phyloP scores from a whole-genome alignment of 2,113 vertebrate genomes.

The Tympanuchus pallidicinctus region DNA sequence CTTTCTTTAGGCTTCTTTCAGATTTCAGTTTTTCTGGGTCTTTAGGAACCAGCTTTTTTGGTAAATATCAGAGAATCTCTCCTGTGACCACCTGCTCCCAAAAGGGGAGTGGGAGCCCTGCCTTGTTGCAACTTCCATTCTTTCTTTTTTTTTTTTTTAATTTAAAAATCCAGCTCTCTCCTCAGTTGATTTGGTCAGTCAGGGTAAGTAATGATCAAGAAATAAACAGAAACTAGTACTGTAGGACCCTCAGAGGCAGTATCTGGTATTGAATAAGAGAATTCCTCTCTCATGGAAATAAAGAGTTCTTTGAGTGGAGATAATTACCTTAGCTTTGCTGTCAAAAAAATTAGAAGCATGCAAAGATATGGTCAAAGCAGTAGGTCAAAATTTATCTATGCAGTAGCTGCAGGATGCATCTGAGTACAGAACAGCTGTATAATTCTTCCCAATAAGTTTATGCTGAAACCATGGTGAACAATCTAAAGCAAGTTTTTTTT shows the following conservation, averaged over 20 bases:
- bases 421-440: not conserved
- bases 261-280: not conserved
- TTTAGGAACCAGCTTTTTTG: not conserved
- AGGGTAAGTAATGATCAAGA: not conserved
- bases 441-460: not conserved
- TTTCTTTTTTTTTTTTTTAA: not conserved
- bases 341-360: not conserved
- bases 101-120: not conserved
- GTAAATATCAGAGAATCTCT: not conserved
- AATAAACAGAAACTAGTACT: not conserved
- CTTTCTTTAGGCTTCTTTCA: not conserved
- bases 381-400: not conserved
- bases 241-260: not conserved
- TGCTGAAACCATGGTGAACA: not conserved
- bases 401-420: not conserved
- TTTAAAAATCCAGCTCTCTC: not conserved
- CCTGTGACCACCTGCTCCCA: not conserved
- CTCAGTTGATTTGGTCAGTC: not conserved
- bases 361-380: not conserved
- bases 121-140: not conserved
- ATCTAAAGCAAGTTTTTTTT: accelerated
- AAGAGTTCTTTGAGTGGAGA: not conserved
- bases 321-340: not conserved
- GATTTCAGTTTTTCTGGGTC: not conserved
- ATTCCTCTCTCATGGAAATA: not conserved